Evolutionary conservation across 2,888 invertebrate genomes (phyloP).

Genomic region (Neuroscelio doddi): DNA sequence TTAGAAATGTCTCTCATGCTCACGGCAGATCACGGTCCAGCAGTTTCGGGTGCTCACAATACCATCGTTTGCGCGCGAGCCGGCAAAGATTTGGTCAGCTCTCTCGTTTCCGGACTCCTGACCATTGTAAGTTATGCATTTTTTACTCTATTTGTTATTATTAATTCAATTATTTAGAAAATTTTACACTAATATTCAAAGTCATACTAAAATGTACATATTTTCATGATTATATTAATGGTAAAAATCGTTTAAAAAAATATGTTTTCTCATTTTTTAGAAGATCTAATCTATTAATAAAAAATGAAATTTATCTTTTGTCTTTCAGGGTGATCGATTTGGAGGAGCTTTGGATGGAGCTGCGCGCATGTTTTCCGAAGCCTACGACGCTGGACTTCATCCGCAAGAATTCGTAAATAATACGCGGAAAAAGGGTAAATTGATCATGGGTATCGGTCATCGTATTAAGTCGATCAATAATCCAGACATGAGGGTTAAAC

Average conservation of each 20-base stretch:
- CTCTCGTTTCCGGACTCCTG: slow-evolving; percentile 94
- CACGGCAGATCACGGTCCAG: slow-evolving; percentile 99
- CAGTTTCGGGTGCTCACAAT: slow-evolving; percentile 98
- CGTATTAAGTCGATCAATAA: slow-evolving; percentile 94
- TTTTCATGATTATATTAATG: too few species aligned
- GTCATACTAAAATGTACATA: too few species aligned
- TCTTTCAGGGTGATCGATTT: slow-evolving; percentile 92
- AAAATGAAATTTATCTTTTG: slow-evolving; percentile 28
- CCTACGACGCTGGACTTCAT: slow-evolving; percentile 93
- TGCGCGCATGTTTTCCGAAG: slow-evolving; percentile 96
- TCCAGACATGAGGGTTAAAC: slow-evolving; percentile 98
- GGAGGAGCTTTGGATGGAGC: slow-evolving; percentile 99
- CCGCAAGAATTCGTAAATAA: slow-evolving; percentile 99
- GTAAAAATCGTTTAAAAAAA: neutral
- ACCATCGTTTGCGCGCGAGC: slow-evolving; percentile 98
- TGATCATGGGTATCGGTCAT: slow-evolving; percentile 99
- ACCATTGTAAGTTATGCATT: slow-evolving; percentile 86
- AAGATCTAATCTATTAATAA: neutral
- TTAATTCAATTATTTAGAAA: too few species aligned
- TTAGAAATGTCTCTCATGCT: slow-evolving; percentile 99
- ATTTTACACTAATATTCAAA: too few species aligned
- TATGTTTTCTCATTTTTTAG: too few species aligned
- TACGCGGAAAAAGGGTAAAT: slow-evolving; percentile 96
- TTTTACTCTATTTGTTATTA: slow-evolving; percentile 4
- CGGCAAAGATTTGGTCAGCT: slow-evolving; percentile 97